phyloP scores from a whole-genome alignment of 2,113 vertebrate genomes.

The Andinoacara biseriatus region DNA sequence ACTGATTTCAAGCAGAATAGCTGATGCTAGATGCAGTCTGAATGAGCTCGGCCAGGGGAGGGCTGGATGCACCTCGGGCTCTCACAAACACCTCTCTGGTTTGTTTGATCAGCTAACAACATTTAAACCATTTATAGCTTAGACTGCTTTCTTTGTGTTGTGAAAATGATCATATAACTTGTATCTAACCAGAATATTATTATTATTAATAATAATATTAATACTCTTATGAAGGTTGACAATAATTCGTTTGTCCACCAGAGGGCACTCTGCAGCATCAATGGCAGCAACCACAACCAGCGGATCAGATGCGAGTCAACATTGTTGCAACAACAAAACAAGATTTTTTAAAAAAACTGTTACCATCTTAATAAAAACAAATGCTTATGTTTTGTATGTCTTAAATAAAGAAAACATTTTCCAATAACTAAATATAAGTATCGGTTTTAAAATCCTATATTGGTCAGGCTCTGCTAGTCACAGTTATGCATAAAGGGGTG shows the following conservation, averaged over 20 bases:
- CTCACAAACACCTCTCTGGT: background rate
- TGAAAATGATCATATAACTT: background rate
- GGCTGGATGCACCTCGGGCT: background rate
- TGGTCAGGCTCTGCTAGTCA: background rate
- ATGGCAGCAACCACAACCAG: no score
- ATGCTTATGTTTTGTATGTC: no score
- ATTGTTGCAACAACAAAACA: no score
- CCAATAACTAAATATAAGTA: no score
- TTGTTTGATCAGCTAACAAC: background rate
- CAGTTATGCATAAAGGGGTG: background rate
- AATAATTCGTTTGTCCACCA: background rate
- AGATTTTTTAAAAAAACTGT: no score
- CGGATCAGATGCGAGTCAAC: no score
- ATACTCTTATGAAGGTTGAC: background rate
- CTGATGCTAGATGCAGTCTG: background rate
- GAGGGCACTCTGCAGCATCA: no score
- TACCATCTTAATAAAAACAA: no score
- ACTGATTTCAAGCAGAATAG: background rate
- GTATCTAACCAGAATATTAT: no score
- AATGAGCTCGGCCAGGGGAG: background rate
- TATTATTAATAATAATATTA: no score
- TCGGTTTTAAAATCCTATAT: background rate
- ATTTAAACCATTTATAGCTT: background rate
- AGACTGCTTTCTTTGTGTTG: background rate
- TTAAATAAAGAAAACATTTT: no score